Percentiles rank a stretch among this genome's conserved stretches.
Evolutionary conservation across 2,797 vertebrate species (phyloP).

Genomic region (Anabacerthia variegaticeps): DNA sequence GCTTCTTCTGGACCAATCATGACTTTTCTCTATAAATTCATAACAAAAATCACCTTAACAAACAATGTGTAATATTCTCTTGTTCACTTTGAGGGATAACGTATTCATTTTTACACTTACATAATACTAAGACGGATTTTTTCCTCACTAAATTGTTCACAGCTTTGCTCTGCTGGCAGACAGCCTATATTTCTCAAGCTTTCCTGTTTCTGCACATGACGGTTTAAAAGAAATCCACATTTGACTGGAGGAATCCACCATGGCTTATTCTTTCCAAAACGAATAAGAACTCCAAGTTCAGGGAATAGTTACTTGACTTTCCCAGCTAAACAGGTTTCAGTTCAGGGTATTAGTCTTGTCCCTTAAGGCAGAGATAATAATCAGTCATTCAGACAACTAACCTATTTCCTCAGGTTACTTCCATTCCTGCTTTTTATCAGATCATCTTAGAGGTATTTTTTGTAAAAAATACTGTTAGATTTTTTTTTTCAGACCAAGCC

Average conservation of each 20-base stretch:
- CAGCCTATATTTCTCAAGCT: not conserved
- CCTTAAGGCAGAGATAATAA: not conserved
- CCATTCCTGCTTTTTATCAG: not conserved
- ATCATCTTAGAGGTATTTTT: not conserved
- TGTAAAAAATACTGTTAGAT: not conserved
- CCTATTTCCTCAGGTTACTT: slow-evolving; percentile 5
- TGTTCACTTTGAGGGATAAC: not conserved
- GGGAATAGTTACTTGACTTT: not conserved
- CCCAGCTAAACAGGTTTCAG: not conserved
- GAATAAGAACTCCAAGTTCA: not conserved
- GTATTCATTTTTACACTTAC: not conserved
- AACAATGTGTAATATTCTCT: not conserved
- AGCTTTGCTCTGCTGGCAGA: not conserved
- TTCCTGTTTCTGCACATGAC: not conserved
- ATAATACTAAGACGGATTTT: not conserved
- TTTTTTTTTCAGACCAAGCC: not conserved
- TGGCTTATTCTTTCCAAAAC: not conserved
- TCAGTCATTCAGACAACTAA: not conserved
- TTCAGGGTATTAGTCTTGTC: not conserved
- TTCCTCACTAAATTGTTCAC: not conserved
- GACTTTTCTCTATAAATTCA: not conserved
- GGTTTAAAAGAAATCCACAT: not conserved
- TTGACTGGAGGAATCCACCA: not conserved
- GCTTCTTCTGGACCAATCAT: not conserved
- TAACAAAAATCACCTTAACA: not conserved